Evolutionary conservation across 2,888 invertebrate genomes (phyloP).

Genomic region (Philhelius pedissequus): DNA sequence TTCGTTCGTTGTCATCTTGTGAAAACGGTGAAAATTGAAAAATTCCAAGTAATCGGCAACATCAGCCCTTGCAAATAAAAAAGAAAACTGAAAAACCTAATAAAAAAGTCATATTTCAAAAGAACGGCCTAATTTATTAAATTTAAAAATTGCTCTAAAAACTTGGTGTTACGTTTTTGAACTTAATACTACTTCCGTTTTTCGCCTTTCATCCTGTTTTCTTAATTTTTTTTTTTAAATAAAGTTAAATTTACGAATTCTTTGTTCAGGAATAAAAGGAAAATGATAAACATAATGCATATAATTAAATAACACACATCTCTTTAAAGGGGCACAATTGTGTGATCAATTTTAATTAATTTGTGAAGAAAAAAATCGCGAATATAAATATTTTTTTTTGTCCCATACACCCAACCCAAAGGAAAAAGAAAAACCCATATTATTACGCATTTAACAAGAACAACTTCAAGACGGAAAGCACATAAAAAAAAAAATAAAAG

Average conservation of each 20-base stretch:
- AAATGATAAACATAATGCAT: not conserved
- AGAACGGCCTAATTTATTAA: not conserved
- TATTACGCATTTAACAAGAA: conserved; percentile 61
- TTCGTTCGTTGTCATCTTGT: conserved; percentile 1
- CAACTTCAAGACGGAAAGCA: conserved; percentile 5
- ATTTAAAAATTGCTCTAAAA: not conserved
- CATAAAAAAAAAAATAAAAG: not conserved
- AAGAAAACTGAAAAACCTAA: not conserved
- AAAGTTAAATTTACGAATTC: conserved; percentile 25
- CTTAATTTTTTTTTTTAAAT: conserved; percentile 10
- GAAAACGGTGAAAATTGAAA: conserved; percentile 9
- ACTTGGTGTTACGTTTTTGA: conserved; percentile 14
- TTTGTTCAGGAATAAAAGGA: conserved; percentile 26
- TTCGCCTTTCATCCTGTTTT: conserved; percentile 17
- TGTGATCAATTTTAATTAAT: conserved; percentile 34
- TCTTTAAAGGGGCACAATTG: conserved; percentile 6
- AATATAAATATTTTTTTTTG: conserved; percentile 32
- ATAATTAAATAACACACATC: conserved; percentile 20
- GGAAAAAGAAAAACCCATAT: conserved; percentile 19
- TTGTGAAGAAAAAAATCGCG: not conserved
- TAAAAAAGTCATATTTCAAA: not conserved
- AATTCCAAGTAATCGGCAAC: not conserved
- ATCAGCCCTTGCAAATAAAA: conserved; percentile 35
- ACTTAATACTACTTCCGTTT: not conserved
- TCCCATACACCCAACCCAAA: conserved; percentile 25